These are phyloP conservation scores for Dioctria linearis DNA, from an alignment of 2,888 invertebrate genomes.

Conservation along the genomic window DNA sequence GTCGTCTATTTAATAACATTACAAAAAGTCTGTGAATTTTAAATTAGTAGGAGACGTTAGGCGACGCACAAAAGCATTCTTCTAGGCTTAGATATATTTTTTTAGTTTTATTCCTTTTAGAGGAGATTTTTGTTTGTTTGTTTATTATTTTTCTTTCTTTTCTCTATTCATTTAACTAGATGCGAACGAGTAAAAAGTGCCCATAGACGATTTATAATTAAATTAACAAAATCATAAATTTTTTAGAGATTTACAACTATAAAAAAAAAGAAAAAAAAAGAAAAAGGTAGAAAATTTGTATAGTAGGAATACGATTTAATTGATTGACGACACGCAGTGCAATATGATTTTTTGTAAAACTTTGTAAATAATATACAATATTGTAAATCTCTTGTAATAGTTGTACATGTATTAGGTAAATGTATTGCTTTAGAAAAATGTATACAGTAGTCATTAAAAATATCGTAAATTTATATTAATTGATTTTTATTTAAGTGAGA, in stretches of 20 bases:
- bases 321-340: conserved; percentile 12
- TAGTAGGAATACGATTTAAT: neutral
- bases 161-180: conserved; percentile 11
- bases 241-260: too few relatives aligned
- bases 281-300: neutral
- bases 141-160: too few relatives aligned
- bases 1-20: conserved; percentile 86
- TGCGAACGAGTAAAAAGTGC: conserved; percentile 23
- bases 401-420: conserved; percentile 27
- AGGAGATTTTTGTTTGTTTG: too few relatives aligned
- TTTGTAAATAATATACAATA: neutral
- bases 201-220: neutral
- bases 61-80: conserved; percentile 3
- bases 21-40: conserved; percentile 80
- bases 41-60: neutral
- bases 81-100: conserved; percentile 21
- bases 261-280: too few relatives aligned
- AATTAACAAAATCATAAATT: too few relatives aligned
- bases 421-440: conserved; percentile 34
- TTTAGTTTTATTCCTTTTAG: neutral
- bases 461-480: neutral
- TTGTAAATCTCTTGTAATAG: conserved; percentile 5
- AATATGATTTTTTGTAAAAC: neutral
- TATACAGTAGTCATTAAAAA: conserved; percentile 27
- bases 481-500: neutral